Evolutionary conservation across 2,113 vertebrate genomes (phyloP).

Genomic region (Polypterus bichir): DNA sequence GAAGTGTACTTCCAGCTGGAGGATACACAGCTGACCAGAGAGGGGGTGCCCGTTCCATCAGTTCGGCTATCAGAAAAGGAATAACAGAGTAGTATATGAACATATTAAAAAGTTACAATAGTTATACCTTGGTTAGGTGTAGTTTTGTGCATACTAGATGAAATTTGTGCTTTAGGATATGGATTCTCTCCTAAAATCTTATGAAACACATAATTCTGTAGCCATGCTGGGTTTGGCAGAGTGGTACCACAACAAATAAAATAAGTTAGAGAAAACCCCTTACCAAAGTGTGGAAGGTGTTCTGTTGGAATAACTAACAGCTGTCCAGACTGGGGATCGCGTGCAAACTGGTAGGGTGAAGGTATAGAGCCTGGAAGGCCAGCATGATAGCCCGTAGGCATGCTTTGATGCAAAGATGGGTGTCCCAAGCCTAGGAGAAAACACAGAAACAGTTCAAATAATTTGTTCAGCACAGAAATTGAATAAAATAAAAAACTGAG

Average conservation of each 20-base stretch:
- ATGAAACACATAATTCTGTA: no score
- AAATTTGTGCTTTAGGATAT: no score
- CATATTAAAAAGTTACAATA: no score
- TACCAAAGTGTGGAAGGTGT: conserved; percentile 84
- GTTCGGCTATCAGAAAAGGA: conserved; percentile 52
- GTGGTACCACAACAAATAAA: no score
- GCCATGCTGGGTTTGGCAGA: no score
- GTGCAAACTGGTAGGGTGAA: conserved; percentile 81
- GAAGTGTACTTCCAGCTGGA: conserved; percentile 66
- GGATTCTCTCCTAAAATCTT: no score
- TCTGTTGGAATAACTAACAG: conserved; percentile 86
- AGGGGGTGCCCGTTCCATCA: conserved; percentile 76
- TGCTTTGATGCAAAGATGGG: conserved; percentile 78
- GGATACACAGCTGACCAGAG: conserved; percentile 85
- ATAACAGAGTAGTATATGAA: not conserved
- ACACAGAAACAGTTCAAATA: not conserved
- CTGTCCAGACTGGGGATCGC: conserved; percentile 89
- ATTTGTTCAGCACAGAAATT: no score
- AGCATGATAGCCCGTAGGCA: conserved; percentile 73
- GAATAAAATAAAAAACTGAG: no score
- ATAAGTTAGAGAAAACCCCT: conserved; percentile 11
- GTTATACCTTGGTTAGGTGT: no score
- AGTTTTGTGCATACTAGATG: no score
- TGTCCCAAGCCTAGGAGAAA: conserved; percentile 63
- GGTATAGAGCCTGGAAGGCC: conserved; percentile 74